Evolutionary conservation across 2,113 vertebrate genomes (phyloP), one percentile per base, ranked within the genome.

Genomic region (Phyllopteryx taeniolatus): DNA sequence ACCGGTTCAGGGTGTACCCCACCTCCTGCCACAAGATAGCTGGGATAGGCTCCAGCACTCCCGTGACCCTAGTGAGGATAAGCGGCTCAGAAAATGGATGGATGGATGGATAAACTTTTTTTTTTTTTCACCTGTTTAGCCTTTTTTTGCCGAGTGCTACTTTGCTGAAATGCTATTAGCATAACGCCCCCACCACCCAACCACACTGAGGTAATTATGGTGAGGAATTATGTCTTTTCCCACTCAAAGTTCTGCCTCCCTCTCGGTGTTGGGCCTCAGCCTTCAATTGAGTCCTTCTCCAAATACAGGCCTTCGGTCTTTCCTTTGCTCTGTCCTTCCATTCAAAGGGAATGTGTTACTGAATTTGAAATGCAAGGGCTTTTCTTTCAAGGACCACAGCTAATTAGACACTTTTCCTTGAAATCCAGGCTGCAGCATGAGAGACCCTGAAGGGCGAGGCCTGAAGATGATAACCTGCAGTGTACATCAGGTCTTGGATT

Each of bases 321-420:
- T 73, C 71, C 75, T 85, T 80, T 86, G 82, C 88, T 81, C 89
- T 78, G 82, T 72, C 79, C 75, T 88, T 83, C 86, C 84, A 91
- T 91, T 92, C 91, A 93, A 92, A 92, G 89, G 86, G 90, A 94
- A 93, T 92, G 86, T 87, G 83, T 89, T 91, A 92, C 90, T 93
- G 91, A 92, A 92, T 92, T 90, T 83, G 72, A 91, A 90, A 91
- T 90, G 83, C 87, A 89, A 86, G 85, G 80, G 85, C 81, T 88
- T 78, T 66, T 89, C 91, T 90, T 92, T 91, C 90, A 91, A 91
- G 91, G 90, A 84, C 89, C 85, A 74, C 74, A 71, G 82, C 88
- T 93, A 93, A 93, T 92, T 91, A 93, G 90, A 91, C 85, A 60
- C 89, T 93, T 92, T 93, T 90, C 89, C 91, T 93, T 92, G 88